phyloP scores from a whole-genome alignment of 2,888 invertebrate species.

The Panzeria rudis region DNA sequence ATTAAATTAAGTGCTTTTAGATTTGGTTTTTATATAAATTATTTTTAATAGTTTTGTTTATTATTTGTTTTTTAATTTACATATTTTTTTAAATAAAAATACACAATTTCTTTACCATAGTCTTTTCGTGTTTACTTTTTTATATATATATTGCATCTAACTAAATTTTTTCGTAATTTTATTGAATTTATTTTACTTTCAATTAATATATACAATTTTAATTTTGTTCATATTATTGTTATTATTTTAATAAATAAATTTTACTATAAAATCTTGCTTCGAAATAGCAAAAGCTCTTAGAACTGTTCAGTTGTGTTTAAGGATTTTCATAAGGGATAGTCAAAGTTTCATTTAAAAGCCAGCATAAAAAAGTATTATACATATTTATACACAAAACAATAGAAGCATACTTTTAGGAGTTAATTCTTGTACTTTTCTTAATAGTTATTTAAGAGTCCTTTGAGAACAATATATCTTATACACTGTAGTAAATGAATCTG shows the following conservation, averaged over 20 bases:
- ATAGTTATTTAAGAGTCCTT: background rate
- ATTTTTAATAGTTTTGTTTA: conserved; percentile 3
- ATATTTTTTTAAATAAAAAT: conserved; percentile 11
- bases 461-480: background rate
- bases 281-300: conserved; percentile 55
- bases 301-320: conserved; percentile 6
- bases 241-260: background rate
- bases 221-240: conserved; percentile 28
- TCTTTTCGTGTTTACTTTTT: conserved; percentile 59
- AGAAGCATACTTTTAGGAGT: conserved; percentile 20
- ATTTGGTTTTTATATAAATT: conserved; percentile 5
- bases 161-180: conserved; percentile 47
- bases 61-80: conserved; percentile 5
- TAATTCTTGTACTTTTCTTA: conserved; percentile 23
- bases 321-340: conserved; percentile 5
- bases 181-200: background rate
- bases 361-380: background rate
- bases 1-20: conserved; percentile 27
- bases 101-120: conserved; percentile 54
- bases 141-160: conserved; percentile 63
- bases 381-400: background rate
- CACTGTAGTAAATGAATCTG: conserved; percentile 16
- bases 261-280: conserved; percentile 13
- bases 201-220: conserved; percentile 31
- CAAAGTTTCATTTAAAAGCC: conserved; percentile 35